Evolutionary conservation across 2,888 invertebrate genomes (phyloP).

Genomic region (Priocnemis perturbator): DNA sequence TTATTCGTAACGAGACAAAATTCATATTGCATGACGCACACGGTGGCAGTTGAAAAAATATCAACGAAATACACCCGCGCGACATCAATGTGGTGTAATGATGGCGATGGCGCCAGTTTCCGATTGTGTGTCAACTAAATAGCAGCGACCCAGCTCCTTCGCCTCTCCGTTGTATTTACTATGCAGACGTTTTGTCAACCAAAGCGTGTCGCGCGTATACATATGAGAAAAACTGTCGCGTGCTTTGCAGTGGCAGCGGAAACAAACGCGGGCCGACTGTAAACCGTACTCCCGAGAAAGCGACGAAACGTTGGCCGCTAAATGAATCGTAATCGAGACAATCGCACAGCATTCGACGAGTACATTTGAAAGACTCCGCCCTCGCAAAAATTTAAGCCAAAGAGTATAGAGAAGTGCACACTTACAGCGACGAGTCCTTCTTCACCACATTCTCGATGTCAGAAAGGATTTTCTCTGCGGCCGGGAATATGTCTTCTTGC

Average conservation of each 20-base stretch:
- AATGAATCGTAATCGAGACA: too few relatives aligned
- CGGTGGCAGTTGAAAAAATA: background rate
- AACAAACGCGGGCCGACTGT: background rate
- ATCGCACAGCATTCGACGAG: background rate
- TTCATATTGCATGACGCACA: too few relatives aligned
- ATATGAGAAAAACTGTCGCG: background rate
- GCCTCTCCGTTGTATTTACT: slow-evolving; percentile 40
- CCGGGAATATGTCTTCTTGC: slow-evolving; percentile 82
- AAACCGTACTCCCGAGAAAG: too few relatives aligned
- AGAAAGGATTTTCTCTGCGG: slow-evolving; percentile 88
- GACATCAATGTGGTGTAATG: slow-evolving; percentile 30
- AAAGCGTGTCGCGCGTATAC: slow-evolving; percentile 23
- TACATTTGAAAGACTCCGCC: slow-evolving; percentile 53
- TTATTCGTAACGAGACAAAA: too few relatives aligned
- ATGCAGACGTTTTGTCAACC: slow-evolving; percentile 31
- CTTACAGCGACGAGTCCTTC: slow-evolving; percentile 88
- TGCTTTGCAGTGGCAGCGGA: background rate
- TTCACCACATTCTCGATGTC: slow-evolving; percentile 85
- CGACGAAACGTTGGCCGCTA: too few relatives aligned
- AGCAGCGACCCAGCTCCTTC: slow-evolving; percentile 30
- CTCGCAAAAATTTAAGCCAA: slow-evolving; percentile 26
- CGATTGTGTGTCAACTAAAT: slow-evolving; percentile 9
- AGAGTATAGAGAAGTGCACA: slow-evolving; percentile 38
- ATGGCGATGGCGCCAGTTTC: slow-evolving; percentile 40
- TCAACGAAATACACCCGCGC: slow-evolving; percentile 2